phyloP scores from a whole-genome alignment of 2,113 vertebrate species.

The Poecile atricapillus region DNA sequence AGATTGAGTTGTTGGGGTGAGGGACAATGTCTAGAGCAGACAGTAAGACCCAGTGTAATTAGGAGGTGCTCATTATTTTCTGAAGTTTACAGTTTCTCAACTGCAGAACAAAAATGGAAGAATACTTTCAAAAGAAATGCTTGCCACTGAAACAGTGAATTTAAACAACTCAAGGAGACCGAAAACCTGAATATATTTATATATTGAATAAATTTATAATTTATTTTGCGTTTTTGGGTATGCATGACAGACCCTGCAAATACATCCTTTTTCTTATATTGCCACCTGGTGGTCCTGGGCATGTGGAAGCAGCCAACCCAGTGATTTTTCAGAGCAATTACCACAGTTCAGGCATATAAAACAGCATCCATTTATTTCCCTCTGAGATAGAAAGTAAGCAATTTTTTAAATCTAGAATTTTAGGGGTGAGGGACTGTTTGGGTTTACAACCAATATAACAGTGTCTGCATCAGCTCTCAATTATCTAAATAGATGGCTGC shows the following conservation, averaged over 20 bases:
- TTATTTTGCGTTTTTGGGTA: not conserved
- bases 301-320: not conserved
- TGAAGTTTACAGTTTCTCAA: not conserved
- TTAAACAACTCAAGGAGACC: not conserved
- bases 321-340: not conserved
- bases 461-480: not conserved
- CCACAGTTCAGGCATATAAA: not conserved
- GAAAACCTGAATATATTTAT: not conserved
- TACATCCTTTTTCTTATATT: slow-evolving; percentile 23
- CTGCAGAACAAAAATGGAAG: not conserved
- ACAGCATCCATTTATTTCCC: not conserved
- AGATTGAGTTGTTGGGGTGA: not conserved
- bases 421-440: not conserved
- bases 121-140: not conserved
- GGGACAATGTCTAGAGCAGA: not conserved
- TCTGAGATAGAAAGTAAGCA: not conserved
- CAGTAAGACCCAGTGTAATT: not conserved
- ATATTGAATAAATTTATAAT: not conserved
- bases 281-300: slow-evolving; percentile 51
- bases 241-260: not conserved
- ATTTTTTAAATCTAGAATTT: not conserved
- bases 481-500: not conserved
- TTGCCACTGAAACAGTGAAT: not conserved
- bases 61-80: not conserved
- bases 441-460: not conserved